Base-by-base conservation (phyloP, 1,140 invertebrate species). In the Euwallacea similis region DNA sequence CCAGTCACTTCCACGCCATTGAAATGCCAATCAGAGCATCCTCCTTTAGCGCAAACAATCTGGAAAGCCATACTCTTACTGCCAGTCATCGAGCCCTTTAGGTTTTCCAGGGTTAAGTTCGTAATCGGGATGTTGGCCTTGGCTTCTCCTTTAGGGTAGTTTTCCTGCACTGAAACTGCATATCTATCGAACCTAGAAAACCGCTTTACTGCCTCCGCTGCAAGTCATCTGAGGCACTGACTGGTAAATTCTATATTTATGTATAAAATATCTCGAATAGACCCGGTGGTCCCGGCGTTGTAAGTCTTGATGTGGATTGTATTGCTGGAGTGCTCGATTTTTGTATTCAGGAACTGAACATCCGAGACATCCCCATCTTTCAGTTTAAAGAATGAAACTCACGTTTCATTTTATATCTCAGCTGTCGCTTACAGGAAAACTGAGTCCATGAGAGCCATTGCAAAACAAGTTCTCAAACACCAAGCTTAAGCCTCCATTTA, bases 381-480 rank as follows among this genome's bases (percentile, higher is more conserved):
- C 42, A 69, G 10, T 43, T 66, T 3, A 7, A 65, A 63, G 11
- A 33, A 4, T 33, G 1, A 33, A 33, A 33, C 21, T 33, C 1
- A 33, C 21, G 21, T 33, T 33, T 33, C 21, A 33, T 33, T 33
- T 33, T 4, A 33, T 33, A 33, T 1, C 1, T 33, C 21, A 33
- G 21, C 21, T 10, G 2, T 15, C 3, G 21, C 63, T 68, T 21
- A 69, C 65, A 10, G 66, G 60, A 13, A 74, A 59, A 44, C 69
- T 72, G 13, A 74, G 60, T n/a, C 73, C 73, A 58, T 72, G 66
- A 13, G 64, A 60, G 11, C 73, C 73, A 21, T 72, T 69, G 44
- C 73, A 74, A 16, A 42, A 42, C 11, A 72, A 69, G 21, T 74
- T 72, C 9, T 60, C 42, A 54, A 74, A 66, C 2, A 50, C 13